Base-by-base conservation (phyloP, 2,797 vertebrate genomes). In the Melanotaenia boesemani region DNA sequence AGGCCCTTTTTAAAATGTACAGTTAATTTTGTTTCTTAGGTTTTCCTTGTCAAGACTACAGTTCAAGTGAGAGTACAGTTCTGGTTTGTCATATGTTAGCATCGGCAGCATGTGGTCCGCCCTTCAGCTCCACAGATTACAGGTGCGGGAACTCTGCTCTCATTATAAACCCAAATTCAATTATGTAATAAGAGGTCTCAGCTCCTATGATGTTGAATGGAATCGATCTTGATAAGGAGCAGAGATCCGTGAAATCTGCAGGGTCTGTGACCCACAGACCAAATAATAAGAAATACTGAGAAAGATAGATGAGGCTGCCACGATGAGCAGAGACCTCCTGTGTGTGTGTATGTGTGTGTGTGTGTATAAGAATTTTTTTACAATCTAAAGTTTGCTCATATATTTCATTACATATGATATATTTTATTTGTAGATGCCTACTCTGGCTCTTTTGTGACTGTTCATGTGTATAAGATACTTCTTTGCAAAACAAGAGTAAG, bases 151-250 rank as follows among this genome's bases (percentile, higher is more conserved):
- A 82, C 85, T 85, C 77, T 81, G 62, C 71, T 82, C 87, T 89
- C 89, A 90, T 92, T 91, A 90, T 86, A 80, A 82, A 83, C 70
- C 82, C 85, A 89, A 89, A 92, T 91, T 88, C 70, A 91, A 90
- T 92, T 88, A 91, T 87, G 84, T 90, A 90, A 91, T 88, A 87
- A 86, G 85, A 82, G 71, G 70, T 67, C 78, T 81, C 62, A 72
- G 83, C 76, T 82, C 68, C 76, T 79, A 77, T 77, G 78, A 91
- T 87, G 87, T 73, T 88, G 82, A 92, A 88, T 83, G 36, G 82
- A 88, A 92, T 90, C 87, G 91, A 92, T 91, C 89, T 91, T 85
- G 90, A 93, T 90, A 85, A 93, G 85, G 83, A 88, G 84, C 88
- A 91, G 83, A 82, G 82, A 89, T 62, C 89, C 75, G 18, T 91